Evolutionary conservation across 2,797 vertebrate genomes (phyloP), one percentile per base, ranked within the genome.

Genomic region (Apogon talboti): DNA sequence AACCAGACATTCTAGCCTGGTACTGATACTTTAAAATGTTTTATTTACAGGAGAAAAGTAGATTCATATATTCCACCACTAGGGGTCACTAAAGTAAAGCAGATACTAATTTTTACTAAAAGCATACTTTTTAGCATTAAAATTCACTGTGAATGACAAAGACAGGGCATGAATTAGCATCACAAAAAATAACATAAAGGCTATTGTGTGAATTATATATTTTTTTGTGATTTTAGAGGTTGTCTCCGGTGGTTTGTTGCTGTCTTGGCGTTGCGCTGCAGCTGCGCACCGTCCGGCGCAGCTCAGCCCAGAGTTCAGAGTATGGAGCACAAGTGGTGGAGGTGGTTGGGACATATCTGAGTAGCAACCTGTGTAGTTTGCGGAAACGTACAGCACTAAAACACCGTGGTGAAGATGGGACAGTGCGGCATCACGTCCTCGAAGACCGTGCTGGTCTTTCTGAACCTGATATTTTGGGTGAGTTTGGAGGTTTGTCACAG

Each of bases 401-500:
- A 5, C 9, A 40, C 47, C 33, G 74, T 30, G 61, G 28, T n/a
- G 13, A 78, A 67, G 52, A 98, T 98, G 97, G 96, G 96, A 41
- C 96, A 96, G 82, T 99, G 97, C 78, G 95, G 96, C 12, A 94
- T 98, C 76, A 98, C 95, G 43, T 98, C 96, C 1, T 98, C 97
- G 14, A 98, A 99, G 91, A 99, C 97, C 14, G 96, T 98, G 48
- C 88, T 99, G 71, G 95, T 98, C 55, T 99, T 99, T 66, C 93
- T 99, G 51, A 99, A 98, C 89, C 94, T 98, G 42, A 97, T 98
- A 76, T 99, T 98, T 84, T 98, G 97, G 97, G 97, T 98, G 87
- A 94, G 87, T 81, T 67, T 42, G 47, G 38, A 9, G 33, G 13
- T 64, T 71, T 66, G 0, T 50, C 24, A 12, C 15, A 3, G 71